phyloP scores from a whole-genome alignment of 1,140 invertebrate genomes.

The Zeugodacus cucurbitae region DNA sequence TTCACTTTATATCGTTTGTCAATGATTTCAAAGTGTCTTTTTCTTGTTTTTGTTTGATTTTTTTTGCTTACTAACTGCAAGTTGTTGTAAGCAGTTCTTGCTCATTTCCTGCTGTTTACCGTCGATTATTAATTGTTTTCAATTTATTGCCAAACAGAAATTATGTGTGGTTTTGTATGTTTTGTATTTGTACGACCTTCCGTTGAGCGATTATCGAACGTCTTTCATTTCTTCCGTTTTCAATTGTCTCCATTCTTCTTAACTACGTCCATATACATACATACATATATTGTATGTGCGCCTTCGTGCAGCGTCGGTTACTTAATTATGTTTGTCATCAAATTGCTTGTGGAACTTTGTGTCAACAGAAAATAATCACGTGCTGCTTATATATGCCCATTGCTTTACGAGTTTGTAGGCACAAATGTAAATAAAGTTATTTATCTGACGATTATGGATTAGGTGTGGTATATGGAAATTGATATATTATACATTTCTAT shows the following conservation, averaged over 20 bases:
- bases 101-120: not conserved
- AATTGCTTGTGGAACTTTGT: not conserved
- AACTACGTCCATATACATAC: too few species aligned
- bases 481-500: not conserved
- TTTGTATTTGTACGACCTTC: not conserved
- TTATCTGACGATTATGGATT: not conserved
- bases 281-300: too few species aligned
- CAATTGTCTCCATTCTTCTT: not conserved
- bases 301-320: not conserved
- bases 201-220: not conserved
- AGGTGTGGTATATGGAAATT: not conserved
- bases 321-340: not conserved
- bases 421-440: not conserved
- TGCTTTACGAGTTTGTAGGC: not conserved
- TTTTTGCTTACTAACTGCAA: too few species aligned
- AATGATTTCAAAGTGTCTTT: not conserved
- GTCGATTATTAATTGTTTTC: constrained; percentile 39
- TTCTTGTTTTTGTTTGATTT: not conserved
- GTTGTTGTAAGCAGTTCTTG: not conserved
- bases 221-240: constrained; percentile 6
- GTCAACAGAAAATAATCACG: not conserved
- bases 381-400: not conserved
- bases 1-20: not conserved
- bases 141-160: constrained; percentile 14
- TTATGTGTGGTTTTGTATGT: not conserved